Conservation (phyloP, 2,888 invertebrate species). For the Synergus gifuensis region DNA sequence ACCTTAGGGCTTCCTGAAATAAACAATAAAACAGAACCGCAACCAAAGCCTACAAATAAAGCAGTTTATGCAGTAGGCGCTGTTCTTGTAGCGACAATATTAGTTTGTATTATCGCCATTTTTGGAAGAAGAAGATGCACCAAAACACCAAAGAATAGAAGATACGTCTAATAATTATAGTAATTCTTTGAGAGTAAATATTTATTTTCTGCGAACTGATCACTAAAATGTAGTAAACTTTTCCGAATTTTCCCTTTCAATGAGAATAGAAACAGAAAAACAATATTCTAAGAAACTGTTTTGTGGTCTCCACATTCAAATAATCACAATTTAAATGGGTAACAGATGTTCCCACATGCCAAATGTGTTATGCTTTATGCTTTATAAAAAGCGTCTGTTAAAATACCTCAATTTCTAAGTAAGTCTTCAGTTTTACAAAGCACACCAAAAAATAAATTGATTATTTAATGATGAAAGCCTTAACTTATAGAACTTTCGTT, state of each 20-base stretch:
- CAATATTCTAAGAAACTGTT: background rate
- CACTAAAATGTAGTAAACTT: background rate
- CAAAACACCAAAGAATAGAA: constrained; percentile 73
- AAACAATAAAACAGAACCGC: constrained; percentile 44
- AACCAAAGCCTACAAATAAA: constrained; percentile 64
- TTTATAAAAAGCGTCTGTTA: constrained; percentile 19
- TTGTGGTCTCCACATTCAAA: background rate
- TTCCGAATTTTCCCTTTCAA: background rate
- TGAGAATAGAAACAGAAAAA: background rate
- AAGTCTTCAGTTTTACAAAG: background rate
- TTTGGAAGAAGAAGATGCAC: constrained; percentile 71
- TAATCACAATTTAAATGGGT: background rate
- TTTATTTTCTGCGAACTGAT: constrained; percentile 10
- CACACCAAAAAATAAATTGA: constrained; percentile 23
- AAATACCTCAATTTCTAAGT: background rate
- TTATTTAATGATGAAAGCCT: background rate
- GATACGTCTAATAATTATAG: constrained; percentile 66
- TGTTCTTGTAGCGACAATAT: constrained; percentile 68
- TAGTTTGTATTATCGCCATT: constrained; percentile 71
- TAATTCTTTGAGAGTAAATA: background rate
- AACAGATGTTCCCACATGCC: constrained; percentile 13
- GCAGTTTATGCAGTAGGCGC: constrained; percentile 72
- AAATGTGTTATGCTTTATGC: constrained; percentile 29
- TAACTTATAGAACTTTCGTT: background rate
- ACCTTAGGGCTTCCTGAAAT: constrained; percentile 18